Percentiles rank a stretch among this genome's conserved stretches.
Conservation (phyloP, 2,888 invertebrate genomes). For the Mesopsocus fuscifrons region DNA sequence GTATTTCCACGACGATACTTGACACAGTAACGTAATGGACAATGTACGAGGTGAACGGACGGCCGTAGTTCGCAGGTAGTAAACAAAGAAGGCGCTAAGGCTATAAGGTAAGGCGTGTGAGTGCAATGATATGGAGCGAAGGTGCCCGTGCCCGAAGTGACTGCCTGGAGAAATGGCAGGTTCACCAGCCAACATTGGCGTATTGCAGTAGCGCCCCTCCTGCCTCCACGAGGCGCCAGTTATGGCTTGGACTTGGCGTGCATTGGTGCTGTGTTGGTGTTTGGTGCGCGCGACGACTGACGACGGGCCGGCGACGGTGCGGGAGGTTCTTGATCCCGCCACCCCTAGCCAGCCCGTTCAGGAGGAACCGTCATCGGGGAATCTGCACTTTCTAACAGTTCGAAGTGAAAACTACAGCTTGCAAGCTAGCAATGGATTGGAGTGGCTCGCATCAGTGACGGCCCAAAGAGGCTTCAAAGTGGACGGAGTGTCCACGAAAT, state of each 20-base stretch:
- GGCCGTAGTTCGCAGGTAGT: too few species aligned
- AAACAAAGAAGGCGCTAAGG: too few species aligned
- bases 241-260: neutral
- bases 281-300: neutral
- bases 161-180: too few species aligned
- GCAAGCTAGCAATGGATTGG: neutral
- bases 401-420: neutral
- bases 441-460: neutral
- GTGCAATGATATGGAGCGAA: too few species aligned
- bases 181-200: too few species aligned
- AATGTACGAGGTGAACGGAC: too few species aligned
- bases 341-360: neutral
- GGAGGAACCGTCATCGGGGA: neutral
- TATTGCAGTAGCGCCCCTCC: too few species aligned
- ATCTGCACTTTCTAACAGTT: neutral
- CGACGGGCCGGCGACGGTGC: neutral
- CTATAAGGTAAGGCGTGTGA: too few species aligned
- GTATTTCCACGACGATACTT: too few species aligned
- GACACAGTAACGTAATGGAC: too few species aligned
- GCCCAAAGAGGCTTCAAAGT: neutral
- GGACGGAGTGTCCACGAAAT: neutral
- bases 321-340: neutral
- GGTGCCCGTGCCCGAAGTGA: too few species aligned
- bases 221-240: too few species aligned
- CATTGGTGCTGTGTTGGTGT: neutral